Evolutionary conservation across 2,797 vertebrate genomes (phyloP).

Genomic region (Salmo trutta): DNA sequence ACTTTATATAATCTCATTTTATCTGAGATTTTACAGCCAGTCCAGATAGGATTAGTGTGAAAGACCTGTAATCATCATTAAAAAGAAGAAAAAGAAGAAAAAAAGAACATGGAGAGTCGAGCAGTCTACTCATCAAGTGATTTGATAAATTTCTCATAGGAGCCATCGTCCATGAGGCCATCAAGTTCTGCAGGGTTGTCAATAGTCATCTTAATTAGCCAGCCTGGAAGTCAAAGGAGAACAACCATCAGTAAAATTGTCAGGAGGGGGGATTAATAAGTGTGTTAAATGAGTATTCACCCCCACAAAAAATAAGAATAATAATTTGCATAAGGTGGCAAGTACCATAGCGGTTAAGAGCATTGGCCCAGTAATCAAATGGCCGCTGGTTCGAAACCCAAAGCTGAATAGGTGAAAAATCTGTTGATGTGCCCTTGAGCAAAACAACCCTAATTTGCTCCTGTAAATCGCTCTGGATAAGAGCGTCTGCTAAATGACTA

Average conservation of each 20-base stretch:
- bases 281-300: no score
- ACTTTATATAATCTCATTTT: background rate
- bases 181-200: constrained; percentile 90
- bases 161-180: constrained; percentile 90
- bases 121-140: constrained; percentile 87
- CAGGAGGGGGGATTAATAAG: background rate
- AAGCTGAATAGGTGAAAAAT: no score
- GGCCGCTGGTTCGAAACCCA: no score
- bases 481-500: background rate
- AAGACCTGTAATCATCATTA: constrained; percentile 47
- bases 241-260: background rate
- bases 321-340: background rate
- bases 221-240: constrained; percentile 69
- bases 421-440: no score
- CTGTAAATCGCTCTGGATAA: no score
- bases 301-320: background rate
- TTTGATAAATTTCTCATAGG: constrained; percentile 91
- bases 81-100: constrained; percentile 28
- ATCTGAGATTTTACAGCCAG: constrained; percentile 34
- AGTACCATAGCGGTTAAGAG: no score
- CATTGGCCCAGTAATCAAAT: no score
- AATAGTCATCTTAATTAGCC: constrained; percentile 96
- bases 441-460: no score
- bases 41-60: constrained; percentile 46
- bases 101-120: constrained; percentile 40